Conservation (phyloP, 2,797 vertebrate species). For the Thaleichthys pacificus region DNA sequence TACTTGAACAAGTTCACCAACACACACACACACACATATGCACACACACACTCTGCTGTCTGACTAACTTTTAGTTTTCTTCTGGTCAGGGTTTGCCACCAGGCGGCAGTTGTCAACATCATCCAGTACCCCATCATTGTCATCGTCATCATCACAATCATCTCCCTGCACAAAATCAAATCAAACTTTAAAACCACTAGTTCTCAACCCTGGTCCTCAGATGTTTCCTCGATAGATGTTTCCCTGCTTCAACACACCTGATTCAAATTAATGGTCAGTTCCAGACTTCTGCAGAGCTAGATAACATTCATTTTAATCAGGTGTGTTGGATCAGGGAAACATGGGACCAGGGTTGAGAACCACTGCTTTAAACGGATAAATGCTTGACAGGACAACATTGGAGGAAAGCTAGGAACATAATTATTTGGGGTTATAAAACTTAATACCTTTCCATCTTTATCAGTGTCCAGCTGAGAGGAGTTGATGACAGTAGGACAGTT, state of each 20-base stretch:
- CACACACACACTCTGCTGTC: neutral
- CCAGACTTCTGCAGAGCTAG: no score
- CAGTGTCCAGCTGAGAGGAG: conserved; percentile 94
- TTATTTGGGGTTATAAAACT: neutral
- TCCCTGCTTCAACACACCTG: neutral
- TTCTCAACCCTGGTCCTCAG: no score
- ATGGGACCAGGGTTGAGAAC: no score
- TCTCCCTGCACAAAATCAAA: conserved; percentile 75
- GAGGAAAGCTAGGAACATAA: neutral
- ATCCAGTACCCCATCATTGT: conserved; percentile 91
- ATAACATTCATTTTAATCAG: no score
- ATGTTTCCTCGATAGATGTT: neutral
- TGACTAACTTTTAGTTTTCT: conserved; percentile 86
- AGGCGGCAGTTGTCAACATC: conserved; percentile 92
- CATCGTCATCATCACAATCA: conserved; percentile 93
- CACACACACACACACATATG: neutral
- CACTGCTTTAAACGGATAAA: no score
- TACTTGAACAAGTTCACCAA: neutral
- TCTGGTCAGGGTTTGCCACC: conserved; percentile 87
- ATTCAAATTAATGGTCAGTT: no score
- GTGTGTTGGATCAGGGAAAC: no score
- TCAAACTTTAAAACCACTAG: neutral
- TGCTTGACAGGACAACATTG: neutral
- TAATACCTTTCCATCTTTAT: conserved; percentile 87
- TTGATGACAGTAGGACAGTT: conserved; percentile 96